Base-by-base conservation (phyloP, 2,888 invertebrate genomes). In the Thera obeliscata region DNA sequence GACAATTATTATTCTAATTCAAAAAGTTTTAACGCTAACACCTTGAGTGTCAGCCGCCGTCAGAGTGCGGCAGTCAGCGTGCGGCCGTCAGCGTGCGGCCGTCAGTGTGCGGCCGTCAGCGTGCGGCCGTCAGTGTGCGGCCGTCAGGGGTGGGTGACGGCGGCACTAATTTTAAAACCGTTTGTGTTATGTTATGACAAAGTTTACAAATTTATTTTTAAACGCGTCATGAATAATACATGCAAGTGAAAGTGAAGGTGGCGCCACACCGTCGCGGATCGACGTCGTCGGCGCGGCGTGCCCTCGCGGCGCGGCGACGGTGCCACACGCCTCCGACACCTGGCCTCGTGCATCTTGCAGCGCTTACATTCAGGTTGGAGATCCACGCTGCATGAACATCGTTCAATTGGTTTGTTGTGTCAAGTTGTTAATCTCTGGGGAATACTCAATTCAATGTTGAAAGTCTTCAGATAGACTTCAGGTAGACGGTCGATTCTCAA, bases 201-300 rank as follows among this genome's bases (percentile, higher is more conserved):
- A 67, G 43, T 59, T 63, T 56, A 59, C 56, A 62, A 62, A 62
- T 63, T 59, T 35, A 63, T 67, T 67, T 62, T 67, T 67, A 67
- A 66, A 63, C 61, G 56, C 43, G 55, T 8, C 59, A 49, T 63
- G 67, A 67, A 67, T 67, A 59, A 67, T 49, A 59, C 59, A 59
- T 59, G 9, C 46, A 11, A 58, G 55, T 49, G 54, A 55, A 22
- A 46, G 52, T 38, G 60, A 7, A 12, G 22, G 5, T 0, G 6
- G 12, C 49, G n/a, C n/a, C 12, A 3, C 12, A 12, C 12, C 12
- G 49, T 2, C 41, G 41, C 41, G 41, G 41, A 7, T 5, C 12
- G 0, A 12, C 12, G 22, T 6, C 50, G 41, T 6, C 50, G 2
- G 7, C 50, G 22, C 41, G 41, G 41, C 6, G 41, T 7, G 5